These are phyloP conservation scores for Masticophis lateralis DNA, from an alignment of 2,797 vertebrate species.

Conservation along the genomic window DNA sequence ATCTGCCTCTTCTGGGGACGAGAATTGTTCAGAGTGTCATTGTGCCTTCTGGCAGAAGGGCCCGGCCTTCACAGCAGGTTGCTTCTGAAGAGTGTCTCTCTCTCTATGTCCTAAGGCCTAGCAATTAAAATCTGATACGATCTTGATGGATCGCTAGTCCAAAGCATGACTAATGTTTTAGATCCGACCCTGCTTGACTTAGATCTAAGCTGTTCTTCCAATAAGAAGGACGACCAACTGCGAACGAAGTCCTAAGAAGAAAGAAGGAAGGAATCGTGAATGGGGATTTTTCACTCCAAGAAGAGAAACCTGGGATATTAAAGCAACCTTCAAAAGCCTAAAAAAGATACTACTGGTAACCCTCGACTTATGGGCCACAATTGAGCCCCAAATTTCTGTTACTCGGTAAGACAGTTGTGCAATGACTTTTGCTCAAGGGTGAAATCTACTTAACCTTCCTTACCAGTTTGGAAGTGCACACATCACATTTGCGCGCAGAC, in stretches of 20 bases:
- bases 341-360: neutral
- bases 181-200: neutral
- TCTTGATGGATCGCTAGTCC: neutral
- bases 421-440: neutral
- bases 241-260: neutral
- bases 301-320: neutral
- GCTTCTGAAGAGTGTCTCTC: neutral
- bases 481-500: too few species aligned
- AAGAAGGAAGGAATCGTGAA: neutral
- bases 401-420: neutral
- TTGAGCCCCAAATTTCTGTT: neutral
- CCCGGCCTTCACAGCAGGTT: neutral
- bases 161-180: neutral
- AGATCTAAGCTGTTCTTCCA: neutral
- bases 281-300: neutral
- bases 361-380: neutral
- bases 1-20: neutral
- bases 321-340: neutral
- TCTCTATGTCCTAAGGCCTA: neutral
- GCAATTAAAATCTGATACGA: neutral
- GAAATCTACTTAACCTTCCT: too few species aligned
- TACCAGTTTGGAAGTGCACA: too few species aligned
- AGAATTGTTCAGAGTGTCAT: neutral
- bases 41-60: neutral
- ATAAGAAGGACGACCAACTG: neutral